Percentiles rank a stretch among this genome's conserved stretches.
Evolutionary conservation across 1,140 invertebrate genomes (phyloP).

Genomic region (Bemisia tabaci): DNA sequence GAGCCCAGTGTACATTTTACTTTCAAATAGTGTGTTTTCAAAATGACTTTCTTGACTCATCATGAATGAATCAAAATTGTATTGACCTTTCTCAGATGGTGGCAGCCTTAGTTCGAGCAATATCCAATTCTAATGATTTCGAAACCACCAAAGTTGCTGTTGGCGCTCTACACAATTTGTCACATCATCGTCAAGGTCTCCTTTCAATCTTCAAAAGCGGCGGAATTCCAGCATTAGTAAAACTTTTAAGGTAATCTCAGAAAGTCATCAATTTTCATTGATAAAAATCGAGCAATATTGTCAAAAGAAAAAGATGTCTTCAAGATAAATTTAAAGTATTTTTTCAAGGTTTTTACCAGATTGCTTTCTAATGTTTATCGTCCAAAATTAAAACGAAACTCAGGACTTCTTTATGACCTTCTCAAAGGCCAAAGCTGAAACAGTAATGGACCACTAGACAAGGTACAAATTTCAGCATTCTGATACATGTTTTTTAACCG

Average conservation of each 20-base stretch:
- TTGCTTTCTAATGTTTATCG: no score
- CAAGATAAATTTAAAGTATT: no score
- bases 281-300: no score
- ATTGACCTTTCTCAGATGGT: slow-evolving; percentile 53
- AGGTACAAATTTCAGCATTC: no score
- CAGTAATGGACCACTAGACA: no score
- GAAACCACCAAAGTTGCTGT: slow-evolving; percentile 92
- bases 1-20: not conserved
- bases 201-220: slow-evolving; percentile 97
- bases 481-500: no score
- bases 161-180: slow-evolving; percentile 93
- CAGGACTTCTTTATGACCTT: no score
- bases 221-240: slow-evolving; percentile 92
- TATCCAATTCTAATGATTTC: slow-evolving; percentile 88
- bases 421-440: no score
- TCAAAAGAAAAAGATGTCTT: no score
- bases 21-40: not conserved
- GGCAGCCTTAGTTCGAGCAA: slow-evolving; percentile 81
- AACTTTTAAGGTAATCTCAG: slow-evolving; percentile 51
- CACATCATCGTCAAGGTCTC: slow-evolving; percentile 90
- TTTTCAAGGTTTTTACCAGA: no score
- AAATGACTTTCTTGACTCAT: not conserved
- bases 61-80: not conserved
- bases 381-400: no score
- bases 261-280: not conserved